Percentiles rank a stretch among this genome's conserved stretches.
phyloP scores from a whole-genome alignment of 2,888 invertebrate species.

The Troglohyphantes excavatus region DNA sequence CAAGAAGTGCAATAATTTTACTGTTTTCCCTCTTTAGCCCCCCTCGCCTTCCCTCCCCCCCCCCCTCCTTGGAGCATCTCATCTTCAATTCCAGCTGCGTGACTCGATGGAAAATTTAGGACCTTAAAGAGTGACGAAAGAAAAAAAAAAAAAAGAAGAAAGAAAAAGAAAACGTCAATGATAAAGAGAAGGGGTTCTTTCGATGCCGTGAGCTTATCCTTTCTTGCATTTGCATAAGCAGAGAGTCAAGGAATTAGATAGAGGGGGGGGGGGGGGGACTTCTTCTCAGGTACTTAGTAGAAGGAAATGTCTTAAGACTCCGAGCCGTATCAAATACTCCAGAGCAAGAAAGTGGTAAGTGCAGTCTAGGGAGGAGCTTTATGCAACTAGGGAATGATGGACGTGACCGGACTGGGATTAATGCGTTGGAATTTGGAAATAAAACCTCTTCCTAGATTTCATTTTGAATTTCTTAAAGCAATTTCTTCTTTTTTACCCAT shows the following conservation, averaged over 20 bases:
- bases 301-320: conserved; percentile 73
- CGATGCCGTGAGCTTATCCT: conserved; percentile 63
- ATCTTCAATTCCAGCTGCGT: conserved; percentile 63
- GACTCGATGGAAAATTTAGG: conserved; percentile 57
- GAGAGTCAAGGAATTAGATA: conserved; percentile 69
- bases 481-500: conserved; percentile 24
- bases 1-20: conserved; percentile 63
- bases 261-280: conserved; percentile 64
- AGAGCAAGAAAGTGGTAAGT: conserved; percentile 69
- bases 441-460: conserved; percentile 51
- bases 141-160: conserved; percentile 11
- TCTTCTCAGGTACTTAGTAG: conserved; percentile 64
- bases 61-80: not conserved
- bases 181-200: conserved; percentile 56
- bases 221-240: conserved; percentile 69
- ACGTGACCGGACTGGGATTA: conserved; percentile 73
- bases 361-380: conserved; percentile 53
- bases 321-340: conserved; percentile 64
- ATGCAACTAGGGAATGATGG: conserved; percentile 34
- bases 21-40: conserved; percentile 45
- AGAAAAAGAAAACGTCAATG: conserved; percentile 42
- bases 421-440: conserved; percentile 50
- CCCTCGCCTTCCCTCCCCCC: not conserved
- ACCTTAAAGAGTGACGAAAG: conserved; percentile 31
- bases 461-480: conserved; percentile 52